Evolutionary conservation across 1,140 invertebrate genomes (phyloP).

Genomic region (Ostrea denselamellosa): DNA sequence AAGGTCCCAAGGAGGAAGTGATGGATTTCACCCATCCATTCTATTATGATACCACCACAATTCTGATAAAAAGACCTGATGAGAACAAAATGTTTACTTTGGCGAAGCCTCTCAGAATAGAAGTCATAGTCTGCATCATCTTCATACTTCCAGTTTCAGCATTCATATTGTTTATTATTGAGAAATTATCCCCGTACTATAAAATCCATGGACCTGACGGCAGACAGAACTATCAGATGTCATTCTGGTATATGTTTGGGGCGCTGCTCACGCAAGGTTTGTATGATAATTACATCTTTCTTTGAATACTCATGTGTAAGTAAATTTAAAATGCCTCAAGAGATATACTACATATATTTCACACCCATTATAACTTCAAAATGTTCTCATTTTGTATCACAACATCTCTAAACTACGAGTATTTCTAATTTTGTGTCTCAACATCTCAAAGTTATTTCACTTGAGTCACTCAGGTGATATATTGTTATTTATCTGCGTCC

Average conservation of each 20-base stretch:
- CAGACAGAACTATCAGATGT: constrained; percentile 45
- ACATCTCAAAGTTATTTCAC: too few relatives aligned
- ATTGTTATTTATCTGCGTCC: too few relatives aligned
- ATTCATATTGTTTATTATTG: constrained; percentile 51
- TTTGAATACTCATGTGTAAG: too few relatives aligned
- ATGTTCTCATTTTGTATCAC: too few relatives aligned
- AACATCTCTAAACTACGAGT: too few relatives aligned
- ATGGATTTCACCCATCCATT: constrained; percentile 83
- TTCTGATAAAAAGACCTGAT: constrained; percentile 76
- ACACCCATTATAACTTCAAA: too few relatives aligned
- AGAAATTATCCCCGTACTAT: constrained; percentile 62
- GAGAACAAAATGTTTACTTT: constrained; percentile 62
- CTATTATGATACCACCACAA: constrained; percentile 91
- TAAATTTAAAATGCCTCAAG: too few relatives aligned
- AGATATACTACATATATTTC: too few relatives aligned
- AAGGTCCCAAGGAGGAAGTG: constrained; percentile 54
- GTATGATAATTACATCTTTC: neutral
- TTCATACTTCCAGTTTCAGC: constrained; percentile 49
- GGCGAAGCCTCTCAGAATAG: constrained; percentile 62
- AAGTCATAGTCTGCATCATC: constrained; percentile 58
- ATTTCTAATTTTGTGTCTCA: too few relatives aligned
- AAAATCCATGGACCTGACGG: constrained; percentile 3
- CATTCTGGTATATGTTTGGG: constrained; percentile 61
- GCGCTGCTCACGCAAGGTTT: constrained; percentile 57
- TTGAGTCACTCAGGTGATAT: too few relatives aligned